Percentiles rank a stretch among this genome's conserved stretches.
phyloP scores from a whole-genome alignment of 2,113 vertebrate species.

The Dicaeum eximium region DNA sequence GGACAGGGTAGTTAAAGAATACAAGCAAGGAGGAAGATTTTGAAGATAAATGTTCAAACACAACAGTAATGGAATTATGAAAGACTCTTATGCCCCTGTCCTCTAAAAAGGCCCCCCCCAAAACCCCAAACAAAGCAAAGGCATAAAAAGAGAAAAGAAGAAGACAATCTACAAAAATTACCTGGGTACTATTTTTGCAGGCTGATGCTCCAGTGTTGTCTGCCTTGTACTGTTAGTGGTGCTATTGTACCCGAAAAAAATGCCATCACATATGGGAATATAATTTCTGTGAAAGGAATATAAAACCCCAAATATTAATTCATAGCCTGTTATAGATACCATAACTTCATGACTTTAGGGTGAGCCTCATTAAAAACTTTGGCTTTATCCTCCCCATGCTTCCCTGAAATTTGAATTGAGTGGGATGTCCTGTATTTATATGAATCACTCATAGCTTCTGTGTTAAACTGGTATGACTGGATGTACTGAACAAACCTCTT shows the following conservation, averaged over 20 bases:
- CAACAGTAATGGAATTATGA: background rate
- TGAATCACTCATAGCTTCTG: background rate
- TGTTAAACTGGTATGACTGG: background rate
- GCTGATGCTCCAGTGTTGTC: background rate
- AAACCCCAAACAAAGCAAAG: background rate
- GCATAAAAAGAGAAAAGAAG: background rate
- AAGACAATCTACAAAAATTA: background rate
- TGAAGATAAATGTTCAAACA: background rate
- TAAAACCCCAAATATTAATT: background rate
- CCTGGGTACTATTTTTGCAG: background rate
- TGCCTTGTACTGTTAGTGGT: background rate
- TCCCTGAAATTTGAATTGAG: background rate
- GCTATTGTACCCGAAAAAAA: background rate
- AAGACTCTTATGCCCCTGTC: rapidly evolving
- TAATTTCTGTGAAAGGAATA: background rate
- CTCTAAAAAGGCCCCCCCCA: rapidly evolving
- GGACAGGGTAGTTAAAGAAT: background rate
- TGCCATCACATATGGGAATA: background rate
- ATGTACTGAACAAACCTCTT: background rate
- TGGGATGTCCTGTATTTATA: background rate
- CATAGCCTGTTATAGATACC: background rate
- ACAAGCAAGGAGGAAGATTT: background rate
- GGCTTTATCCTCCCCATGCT: background rate
- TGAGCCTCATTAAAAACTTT: background rate
- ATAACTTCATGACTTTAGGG: background rate